phyloP scores from a whole-genome alignment of 2,113 vertebrate genomes.

The Sardina pilchardus region DNA sequence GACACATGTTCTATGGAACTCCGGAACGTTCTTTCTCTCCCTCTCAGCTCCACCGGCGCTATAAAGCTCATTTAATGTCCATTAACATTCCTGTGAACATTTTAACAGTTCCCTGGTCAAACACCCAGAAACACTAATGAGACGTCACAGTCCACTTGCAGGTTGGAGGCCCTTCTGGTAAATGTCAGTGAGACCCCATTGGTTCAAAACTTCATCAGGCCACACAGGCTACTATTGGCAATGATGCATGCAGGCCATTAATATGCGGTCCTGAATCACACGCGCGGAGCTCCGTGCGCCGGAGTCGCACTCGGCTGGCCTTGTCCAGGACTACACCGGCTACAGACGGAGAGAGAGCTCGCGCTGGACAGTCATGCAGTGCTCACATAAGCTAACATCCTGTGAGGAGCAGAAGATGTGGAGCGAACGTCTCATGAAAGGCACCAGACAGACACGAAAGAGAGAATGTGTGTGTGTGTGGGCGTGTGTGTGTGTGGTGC shows the following conservation, averaged over 20 bases:
- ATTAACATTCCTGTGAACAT: slow-evolving; percentile 53
- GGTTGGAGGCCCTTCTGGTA: slow-evolving; percentile 43
- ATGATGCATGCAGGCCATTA: slow-evolving; percentile 56
- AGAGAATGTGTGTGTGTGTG: neutral
- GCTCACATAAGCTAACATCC: neutral
- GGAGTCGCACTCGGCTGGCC: neutral
- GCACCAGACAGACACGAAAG: neutral
- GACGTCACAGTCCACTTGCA: slow-evolving; percentile 24
- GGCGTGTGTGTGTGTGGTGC: neutral
- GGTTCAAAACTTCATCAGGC: slow-evolving; percentile 42
- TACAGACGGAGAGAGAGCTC: neutral
- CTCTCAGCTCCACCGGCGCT: slow-evolving; percentile 35
- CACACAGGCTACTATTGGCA: slow-evolving; percentile 36
- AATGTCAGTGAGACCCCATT: slow-evolving; percentile 55
- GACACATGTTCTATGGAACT: slow-evolving; percentile 18
- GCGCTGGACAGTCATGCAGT: neutral
- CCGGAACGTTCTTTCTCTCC: slow-evolving; percentile 30
- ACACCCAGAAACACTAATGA: slow-evolving; percentile 40
- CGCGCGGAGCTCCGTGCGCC: neutral
- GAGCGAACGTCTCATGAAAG: neutral
- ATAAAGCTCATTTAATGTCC: slow-evolving; percentile 44
- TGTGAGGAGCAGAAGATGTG: neutral
- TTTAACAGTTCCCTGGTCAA: slow-evolving; percentile 40
- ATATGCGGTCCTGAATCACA: slow-evolving; percentile 25
- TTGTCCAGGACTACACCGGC: too few relatives aligned